phyloP scores from a whole-genome alignment of 2,888 invertebrate species.

The Ptilodon capucinus region DNA sequence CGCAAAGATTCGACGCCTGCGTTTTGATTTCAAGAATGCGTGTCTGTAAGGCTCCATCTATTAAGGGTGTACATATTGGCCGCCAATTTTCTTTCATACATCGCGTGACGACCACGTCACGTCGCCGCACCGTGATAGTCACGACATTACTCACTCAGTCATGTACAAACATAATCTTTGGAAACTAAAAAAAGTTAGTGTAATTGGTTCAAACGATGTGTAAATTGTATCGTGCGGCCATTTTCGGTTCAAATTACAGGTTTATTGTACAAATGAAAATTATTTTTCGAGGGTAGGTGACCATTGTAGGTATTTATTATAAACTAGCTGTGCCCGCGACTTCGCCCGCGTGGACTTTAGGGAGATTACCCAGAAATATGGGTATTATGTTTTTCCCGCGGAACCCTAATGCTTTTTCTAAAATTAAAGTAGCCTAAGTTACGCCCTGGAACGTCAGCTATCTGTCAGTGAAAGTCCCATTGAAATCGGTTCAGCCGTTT shows the following conservation, averaged over 20 bases:
- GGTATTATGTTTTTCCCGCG: too few relatives aligned
- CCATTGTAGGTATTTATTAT: background rate
- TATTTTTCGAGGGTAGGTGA: background rate
- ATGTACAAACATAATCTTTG: conserved; percentile 27
- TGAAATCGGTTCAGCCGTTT: too few relatives aligned
- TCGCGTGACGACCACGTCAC: background rate
- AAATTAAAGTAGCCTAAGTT: too few relatives aligned
- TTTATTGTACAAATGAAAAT: background rate
- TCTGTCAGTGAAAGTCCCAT: too few relatives aligned
- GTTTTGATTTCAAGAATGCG: too few relatives aligned
- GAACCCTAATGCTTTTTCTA: too few relatives aligned
- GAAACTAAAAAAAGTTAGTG: conserved; percentile 18
- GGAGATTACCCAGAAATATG: too few relatives aligned
- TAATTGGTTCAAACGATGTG: conserved; percentile 11
- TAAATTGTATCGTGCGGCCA: background rate
- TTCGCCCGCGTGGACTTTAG: too few relatives aligned
- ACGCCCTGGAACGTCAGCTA: too few relatives aligned
- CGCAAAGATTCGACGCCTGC: too few relatives aligned
- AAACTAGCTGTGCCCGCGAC: too few relatives aligned
- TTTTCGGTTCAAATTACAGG: background rate
- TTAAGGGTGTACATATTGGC: background rate
- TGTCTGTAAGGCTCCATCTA: too few relatives aligned
- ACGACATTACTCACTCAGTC: conserved; percentile 27
- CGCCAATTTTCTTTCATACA: background rate
- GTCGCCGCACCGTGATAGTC: conserved; percentile 9